A percentile compares a stretch with the other conserved stretches of the same genome.
phyloP scores from a whole-genome alignment of 2,888 invertebrate genomes.

The Dione juno region DNA sequence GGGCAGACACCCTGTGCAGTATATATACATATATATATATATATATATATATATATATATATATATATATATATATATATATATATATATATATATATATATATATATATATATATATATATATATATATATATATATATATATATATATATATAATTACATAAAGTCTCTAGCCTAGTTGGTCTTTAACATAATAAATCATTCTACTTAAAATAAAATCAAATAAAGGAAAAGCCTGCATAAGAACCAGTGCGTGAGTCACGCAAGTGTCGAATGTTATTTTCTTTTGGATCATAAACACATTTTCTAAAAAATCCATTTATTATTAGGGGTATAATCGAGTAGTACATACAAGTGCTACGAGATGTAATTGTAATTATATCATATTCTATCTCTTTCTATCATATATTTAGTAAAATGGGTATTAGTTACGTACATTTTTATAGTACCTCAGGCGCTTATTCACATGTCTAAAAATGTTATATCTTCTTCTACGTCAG shows the following conservation, averaged over 20 bases:
- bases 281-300: conserved; percentile 31
- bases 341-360: conserved; percentile 8
- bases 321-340: conserved; percentile 14
- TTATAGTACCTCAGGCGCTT: conserved; percentile 3
- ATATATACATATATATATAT: too few relatives aligned
- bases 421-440: background rate
- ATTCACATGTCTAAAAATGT: conserved; percentile 15
- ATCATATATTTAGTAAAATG: background rate
- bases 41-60: too few relatives aligned
- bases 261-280: conserved; percentile 38
- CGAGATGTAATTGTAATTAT: background rate
- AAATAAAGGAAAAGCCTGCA: conserved; percentile 28
- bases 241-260: conserved; percentile 34
- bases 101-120: too few relatives aligned
- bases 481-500: background rate
- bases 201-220: conserved; percentile 27
- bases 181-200: conserved; percentile 9
- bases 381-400: background rate
- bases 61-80: too few relatives aligned
- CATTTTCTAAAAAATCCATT: conserved; percentile 27
- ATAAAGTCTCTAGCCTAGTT: too few relatives aligned
- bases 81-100: too few relatives aligned
- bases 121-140: too few relatives aligned
- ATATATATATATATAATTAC: too few relatives aligned
- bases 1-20: too few relatives aligned